Percentiles rank a stretch among this genome's conserved stretches.
Evolutionary conservation across 2,888 invertebrate species (phyloP).

Genomic region (Pammene aurita): DNA sequence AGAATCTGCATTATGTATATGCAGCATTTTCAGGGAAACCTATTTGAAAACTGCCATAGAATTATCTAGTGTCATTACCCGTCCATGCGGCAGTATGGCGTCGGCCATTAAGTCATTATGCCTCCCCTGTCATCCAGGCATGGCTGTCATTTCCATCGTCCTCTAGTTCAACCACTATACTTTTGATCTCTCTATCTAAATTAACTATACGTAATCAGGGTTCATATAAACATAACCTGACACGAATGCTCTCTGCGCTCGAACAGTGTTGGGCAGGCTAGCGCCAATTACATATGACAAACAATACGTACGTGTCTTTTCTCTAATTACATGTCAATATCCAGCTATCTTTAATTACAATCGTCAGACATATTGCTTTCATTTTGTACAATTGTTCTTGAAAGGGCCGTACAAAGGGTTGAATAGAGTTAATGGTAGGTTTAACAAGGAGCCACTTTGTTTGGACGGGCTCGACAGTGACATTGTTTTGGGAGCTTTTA

Average conservation of each 20-base stretch:
- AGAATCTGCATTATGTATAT: background rate
- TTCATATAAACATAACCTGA: background rate
- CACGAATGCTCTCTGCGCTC: background rate
- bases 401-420: conserved; percentile 55
- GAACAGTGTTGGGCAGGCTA: background rate
- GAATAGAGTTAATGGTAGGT: conserved; percentile 63
- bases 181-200: background rate
- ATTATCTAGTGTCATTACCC: conserved; percentile 59
- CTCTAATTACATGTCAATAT: conserved; percentile 38
- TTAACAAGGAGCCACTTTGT: conserved; percentile 69
- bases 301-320: conserved; percentile 42
- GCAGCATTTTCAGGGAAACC: conserved; percentile 43
- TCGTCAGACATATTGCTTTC: conserved; percentile 47
- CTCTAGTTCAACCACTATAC: background rate
- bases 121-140: conserved; percentile 58
- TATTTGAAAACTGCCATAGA: conserved; percentile 53
- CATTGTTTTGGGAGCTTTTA: background rate
- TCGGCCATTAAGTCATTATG: conserved; percentile 62
- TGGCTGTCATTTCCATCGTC: conserved; percentile 13
- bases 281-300: conserved; percentile 35
- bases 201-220: background rate
- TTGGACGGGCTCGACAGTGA: conserved; percentile 56
- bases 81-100: conserved; percentile 53
- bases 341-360: conserved; percentile 49
- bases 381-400: conserved; percentile 53